phyloP scores from a whole-genome alignment of 2,113 vertebrate species.

The Ammodytes dubius region DNA sequence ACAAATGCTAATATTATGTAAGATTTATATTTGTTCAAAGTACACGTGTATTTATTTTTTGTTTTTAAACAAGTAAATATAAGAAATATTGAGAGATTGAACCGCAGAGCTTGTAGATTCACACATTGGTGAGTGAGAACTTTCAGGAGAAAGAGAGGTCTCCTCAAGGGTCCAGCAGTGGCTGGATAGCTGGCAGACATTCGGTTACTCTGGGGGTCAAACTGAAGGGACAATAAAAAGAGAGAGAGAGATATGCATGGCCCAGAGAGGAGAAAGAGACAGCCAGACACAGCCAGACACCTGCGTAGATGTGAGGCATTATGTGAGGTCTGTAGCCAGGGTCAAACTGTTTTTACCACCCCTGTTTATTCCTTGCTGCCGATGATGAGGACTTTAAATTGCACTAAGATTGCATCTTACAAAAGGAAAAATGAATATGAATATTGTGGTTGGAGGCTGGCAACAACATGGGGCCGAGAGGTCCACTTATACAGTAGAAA shows the following conservation, averaged over 20 bases:
- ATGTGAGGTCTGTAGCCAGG: conserved; percentile 33
- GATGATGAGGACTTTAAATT: conserved; percentile 66
- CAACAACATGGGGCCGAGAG: conserved; percentile 52
- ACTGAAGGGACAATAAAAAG: conserved; percentile 13
- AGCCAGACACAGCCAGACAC: conserved; percentile 20
- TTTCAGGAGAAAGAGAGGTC: not conserved
- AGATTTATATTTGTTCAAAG: not conserved
- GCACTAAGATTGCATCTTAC: conserved; percentile 69
- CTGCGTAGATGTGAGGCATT: conserved; percentile 10
- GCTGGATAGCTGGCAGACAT: not conserved
- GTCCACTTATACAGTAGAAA: conserved; percentile 56
- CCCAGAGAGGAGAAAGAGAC: conserved; percentile 19
- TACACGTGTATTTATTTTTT: not conserved
- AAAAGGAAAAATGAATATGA: conserved; percentile 68
- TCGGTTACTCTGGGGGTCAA: conserved; percentile 1
- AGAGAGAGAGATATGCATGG: conserved; percentile 34
- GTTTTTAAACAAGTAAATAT: too few species aligned
- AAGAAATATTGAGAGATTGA: too few species aligned
- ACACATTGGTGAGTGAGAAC: not conserved
- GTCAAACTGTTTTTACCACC: conserved; percentile 65
- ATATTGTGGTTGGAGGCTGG: conserved; percentile 56
- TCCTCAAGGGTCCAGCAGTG: conserved; percentile 5
- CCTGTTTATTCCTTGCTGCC: conserved; percentile 57
- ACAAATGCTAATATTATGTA: not conserved
- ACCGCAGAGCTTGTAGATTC: not conserved